Percentiles rank a stretch among this genome's conserved stretches.
Conservation (phyloP, 2,797 vertebrate genomes). For the Dendrocincla fuliginosa region DNA sequence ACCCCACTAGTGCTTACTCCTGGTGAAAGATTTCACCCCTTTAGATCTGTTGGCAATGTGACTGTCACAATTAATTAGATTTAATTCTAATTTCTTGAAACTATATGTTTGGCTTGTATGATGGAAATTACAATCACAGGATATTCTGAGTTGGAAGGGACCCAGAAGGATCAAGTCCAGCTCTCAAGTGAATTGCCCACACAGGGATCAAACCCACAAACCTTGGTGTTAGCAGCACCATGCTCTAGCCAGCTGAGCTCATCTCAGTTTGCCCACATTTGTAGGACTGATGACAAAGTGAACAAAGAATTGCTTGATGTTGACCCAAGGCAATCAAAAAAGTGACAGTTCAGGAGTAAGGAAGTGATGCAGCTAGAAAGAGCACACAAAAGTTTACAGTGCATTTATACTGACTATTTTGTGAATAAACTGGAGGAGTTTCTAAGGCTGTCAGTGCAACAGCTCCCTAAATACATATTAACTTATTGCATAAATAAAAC, state of each 20-base stretch:
- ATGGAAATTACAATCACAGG: neutral
- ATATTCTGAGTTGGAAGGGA: neutral
- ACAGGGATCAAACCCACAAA: neutral
- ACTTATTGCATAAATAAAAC: neutral
- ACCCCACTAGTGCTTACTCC: neutral
- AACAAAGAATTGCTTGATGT: neutral
- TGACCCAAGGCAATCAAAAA: neutral
- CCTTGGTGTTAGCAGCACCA: neutral
- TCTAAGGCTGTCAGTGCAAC: neutral
- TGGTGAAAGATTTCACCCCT: neutral
- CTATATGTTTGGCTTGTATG: neutral
- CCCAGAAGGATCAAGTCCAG: neutral
- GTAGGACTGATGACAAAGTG: slow-evolving; percentile 7
- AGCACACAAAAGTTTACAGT: neutral
- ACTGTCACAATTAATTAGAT: slow-evolving; percentile 16
- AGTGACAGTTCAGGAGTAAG: neutral
- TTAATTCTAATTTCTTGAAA: neutral
- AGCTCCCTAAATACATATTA: neutral
- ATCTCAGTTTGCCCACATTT: neutral
- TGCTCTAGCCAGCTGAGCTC: neutral
- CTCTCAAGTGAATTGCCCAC: neutral
- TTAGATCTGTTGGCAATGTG: neutral
- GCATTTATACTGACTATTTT: neutral
- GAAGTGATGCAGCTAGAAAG: neutral
- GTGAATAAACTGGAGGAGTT: neutral